Evolutionary conservation across 2,888 invertebrate genomes (phyloP).

Genomic region (Mechanitis mazaeus): DNA sequence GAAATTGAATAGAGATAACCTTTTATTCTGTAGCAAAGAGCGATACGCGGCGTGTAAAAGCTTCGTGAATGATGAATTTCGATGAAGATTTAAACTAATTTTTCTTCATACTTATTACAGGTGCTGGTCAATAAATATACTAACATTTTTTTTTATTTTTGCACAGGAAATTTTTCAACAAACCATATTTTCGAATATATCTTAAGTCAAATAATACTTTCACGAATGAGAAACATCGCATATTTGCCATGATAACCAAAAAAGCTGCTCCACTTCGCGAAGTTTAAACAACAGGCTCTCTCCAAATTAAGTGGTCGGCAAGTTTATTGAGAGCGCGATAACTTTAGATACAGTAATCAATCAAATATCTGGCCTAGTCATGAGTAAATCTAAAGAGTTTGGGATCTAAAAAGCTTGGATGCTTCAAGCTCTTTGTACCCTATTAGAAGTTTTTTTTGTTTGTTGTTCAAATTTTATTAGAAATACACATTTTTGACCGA

Average conservation of each 20-base stretch:
- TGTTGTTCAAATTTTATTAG: not conserved
- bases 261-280: conserved; percentile 55
- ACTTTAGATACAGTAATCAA: conserved; percentile 67
- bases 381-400: conserved; percentile 63
- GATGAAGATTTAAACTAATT: not conserved
- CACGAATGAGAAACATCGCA: conserved; percentile 13
- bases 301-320: conserved; percentile 65
- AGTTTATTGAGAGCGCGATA: conserved; percentile 64
- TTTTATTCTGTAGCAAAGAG: conserved; percentile 32
- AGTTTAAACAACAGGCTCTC: conserved; percentile 62
- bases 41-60: conserved; percentile 18
- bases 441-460: not conserved
- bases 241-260: conserved; percentile 26
- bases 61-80: conserved; percentile 18
- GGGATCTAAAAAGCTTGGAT: conserved; percentile 29
- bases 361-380: conserved; percentile 71
- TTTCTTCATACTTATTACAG: not conserved
- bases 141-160: not conserved
- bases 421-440: conserved; percentile 12
- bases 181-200: not conserved
- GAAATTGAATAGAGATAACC: conserved; percentile 44
- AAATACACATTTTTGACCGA: too few relatives aligned
- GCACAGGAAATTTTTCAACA: too few relatives aligned
- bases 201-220: conserved; percentile 6
- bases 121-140: not conserved